Evolutionary conservation across 1,140 invertebrate genomes (phyloP), one percentile per base, ranked within the genome.

Genomic region (Delia radicum): DNA sequence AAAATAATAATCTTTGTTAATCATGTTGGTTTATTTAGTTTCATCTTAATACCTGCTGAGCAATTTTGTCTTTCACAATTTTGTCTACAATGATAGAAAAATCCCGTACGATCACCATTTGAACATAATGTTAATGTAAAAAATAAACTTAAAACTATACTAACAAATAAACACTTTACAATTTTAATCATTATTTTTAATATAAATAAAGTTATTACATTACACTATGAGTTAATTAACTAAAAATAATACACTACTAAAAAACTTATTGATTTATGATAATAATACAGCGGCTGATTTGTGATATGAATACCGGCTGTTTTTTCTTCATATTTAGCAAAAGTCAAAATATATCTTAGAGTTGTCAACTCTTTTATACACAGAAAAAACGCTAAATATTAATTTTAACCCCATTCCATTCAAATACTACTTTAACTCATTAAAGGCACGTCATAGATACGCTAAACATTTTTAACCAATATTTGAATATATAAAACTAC

Each of bases 51-150:
- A 80, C 84, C 84, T 71, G 82, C 80, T n/a, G 82, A 82, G 21
- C 84, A 86, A 74, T 86, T 86, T 33, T 80, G 79, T 61, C 81
- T 75, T 74, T 83, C 82, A 55, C 84, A 86, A 74, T 84, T 86
- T 72, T 83, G 79, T 1, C 81, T 77, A 75, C 84, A 86, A 71
- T 86, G 86, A 69, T 82, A 80, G 63, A 85, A 86, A 27, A 83
- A 86, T 72, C 80, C 80, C 29, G 84, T 86, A 3, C 81, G 79
- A 75, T 86, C 84, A 0, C 84, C 84, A 27, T 78, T 80, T 21
- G 84, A 84, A 10, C 78, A 79, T 13, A 31, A 26, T 42, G 31
- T n/a, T 28, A 67, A 74, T 61, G 61, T 13, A 27, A 74, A 33
- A 37, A 18, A 15, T 33, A 33, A 75, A 72, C 31, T 71, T 48